These are phyloP conservation scores for Danaus melanippus DNA, from an alignment of 1,140 invertebrate species.

Conservation along the genomic window DNA sequence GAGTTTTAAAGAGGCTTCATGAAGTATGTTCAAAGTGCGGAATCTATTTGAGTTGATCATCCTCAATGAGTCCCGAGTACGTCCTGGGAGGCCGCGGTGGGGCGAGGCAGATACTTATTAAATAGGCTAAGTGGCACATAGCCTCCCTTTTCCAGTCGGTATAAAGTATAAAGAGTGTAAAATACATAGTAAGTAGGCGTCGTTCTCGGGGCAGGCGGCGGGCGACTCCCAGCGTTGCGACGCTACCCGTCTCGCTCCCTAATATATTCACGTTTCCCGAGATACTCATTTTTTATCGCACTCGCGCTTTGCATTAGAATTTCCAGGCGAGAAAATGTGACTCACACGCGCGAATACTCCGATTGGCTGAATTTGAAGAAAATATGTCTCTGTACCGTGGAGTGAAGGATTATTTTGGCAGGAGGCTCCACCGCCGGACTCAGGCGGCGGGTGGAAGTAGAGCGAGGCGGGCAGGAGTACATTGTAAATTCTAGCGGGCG, in stretches of 20 bases:
- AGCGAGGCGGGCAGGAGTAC: constrained; percentile 33
- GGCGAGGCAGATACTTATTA: constrained; percentile 24
- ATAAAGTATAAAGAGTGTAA: constrained; percentile 53
- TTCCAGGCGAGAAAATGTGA: constrained; percentile 68
- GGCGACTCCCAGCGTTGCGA: constrained; percentile 15
- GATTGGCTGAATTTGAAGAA: not conserved
- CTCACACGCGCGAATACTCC: constrained; percentile 31
- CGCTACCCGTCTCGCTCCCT: constrained; percentile 49
- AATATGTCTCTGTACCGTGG: constrained; percentile 7
- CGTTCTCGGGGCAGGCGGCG: constrained; percentile 6
- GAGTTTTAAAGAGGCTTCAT: no score
- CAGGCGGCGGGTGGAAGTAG: constrained; percentile 25
- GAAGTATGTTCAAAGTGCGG: constrained; percentile 4
- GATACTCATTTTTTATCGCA: constrained; percentile 68
- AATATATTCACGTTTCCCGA: constrained; percentile 66
- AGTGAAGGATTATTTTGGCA: constrained; percentile 1
- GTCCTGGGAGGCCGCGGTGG: constrained; percentile 6
- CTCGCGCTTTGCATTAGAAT: constrained; percentile 64
- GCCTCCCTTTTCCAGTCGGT: constrained; percentile 47
- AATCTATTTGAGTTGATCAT: constrained; percentile 2
- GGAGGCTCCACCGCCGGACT: constrained; percentile 3
- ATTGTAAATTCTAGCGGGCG: constrained; percentile 55
- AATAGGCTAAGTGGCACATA: constrained; percentile 30
- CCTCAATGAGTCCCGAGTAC: constrained; percentile 1
- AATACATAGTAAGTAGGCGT: constrained; percentile 34